Conservation (phyloP, 2,797 vertebrate genomes). For the Lophius americanus region DNA sequence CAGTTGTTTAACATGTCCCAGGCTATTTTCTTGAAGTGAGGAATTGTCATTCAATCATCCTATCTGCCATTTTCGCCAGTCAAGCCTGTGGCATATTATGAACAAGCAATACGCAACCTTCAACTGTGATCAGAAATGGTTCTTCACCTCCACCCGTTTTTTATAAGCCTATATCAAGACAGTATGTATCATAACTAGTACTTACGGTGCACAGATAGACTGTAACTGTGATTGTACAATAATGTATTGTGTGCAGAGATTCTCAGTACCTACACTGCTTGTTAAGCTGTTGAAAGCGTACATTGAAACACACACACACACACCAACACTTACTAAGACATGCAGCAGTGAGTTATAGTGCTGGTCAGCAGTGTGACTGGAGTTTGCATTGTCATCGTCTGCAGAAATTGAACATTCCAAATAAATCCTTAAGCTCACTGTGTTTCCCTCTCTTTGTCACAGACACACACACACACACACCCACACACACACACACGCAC, state of each 20-base stretch:
- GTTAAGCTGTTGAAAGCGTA: constrained; percentile 20
- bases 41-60: background rate
- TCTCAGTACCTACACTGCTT: background rate
- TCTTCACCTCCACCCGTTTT: background rate
- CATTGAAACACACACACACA: too few species aligned
- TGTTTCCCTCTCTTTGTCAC: too few species aligned
- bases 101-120: background rate
- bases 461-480: too few species aligned
- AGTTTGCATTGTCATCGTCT: too few species aligned
- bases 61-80: background rate
- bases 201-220: background rate
- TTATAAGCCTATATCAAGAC: background rate
- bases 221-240: background rate
- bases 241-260: too few species aligned
- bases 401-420: too few species aligned
- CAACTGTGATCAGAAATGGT: background rate
- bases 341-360: too few species aligned
- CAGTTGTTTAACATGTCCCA: constrained; percentile 3
- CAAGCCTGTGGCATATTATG: background rate
- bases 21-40: background rate
- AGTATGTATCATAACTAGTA: background rate
- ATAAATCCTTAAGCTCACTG: too few species aligned
- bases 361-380: too few species aligned
- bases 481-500: too few species aligned
- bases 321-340: too few species aligned